Evolutionary conservation across 2,888 invertebrate species (phyloP), one percentile per base, ranked within the genome.

Genomic region (Rotaria magnacalcarata): DNA sequence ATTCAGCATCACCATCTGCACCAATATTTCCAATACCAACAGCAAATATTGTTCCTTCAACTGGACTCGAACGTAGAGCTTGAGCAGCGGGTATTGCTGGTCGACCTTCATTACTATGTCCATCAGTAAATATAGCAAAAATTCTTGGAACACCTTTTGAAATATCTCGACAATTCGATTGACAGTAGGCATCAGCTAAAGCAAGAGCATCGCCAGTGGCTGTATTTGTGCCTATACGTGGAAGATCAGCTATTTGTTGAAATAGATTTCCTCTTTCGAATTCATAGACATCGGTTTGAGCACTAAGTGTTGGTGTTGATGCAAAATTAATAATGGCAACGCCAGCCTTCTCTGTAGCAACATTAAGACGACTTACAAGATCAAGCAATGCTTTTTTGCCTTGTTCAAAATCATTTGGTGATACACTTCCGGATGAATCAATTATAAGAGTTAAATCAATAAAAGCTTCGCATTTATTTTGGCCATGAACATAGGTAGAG

Each of bases 401-500:
- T 67, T 27, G 27, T 67, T 67, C 67, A 34, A 67, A 67, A 41
- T 67, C 67, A 34, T 3, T 19, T 19, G 27, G 16, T 16, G 67
- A 6, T 67, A 67, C 41, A 67, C 67, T 67, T 27, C 34, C 34
- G 4, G 67, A 67, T 67, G 67, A 67, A 67, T 67, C 67, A 67
- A 67, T 67, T 8, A 67, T 67, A 27, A 67, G 27, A 19, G 67
- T 34, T 67, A 67, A 34, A 67, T 67, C 67, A 67, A 67, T 67
- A 67, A 67, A 67, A 67, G 67, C 67, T 67, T 67, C 67, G 34
- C 67, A 67, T 67, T 34, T 34, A 41, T 67, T 67, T 67, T 27
- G 34, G 34, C 67, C 67, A 67, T 41, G 19, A 16, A 67, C 67
- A 41, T 67, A 4, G 5, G 16, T 27, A 67, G 34, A 19, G 0